Evolutionary conservation across 1,140 invertebrate genomes (phyloP), one percentile per base, ranked within the genome.

Genomic region (Papilio machaon): DNA sequence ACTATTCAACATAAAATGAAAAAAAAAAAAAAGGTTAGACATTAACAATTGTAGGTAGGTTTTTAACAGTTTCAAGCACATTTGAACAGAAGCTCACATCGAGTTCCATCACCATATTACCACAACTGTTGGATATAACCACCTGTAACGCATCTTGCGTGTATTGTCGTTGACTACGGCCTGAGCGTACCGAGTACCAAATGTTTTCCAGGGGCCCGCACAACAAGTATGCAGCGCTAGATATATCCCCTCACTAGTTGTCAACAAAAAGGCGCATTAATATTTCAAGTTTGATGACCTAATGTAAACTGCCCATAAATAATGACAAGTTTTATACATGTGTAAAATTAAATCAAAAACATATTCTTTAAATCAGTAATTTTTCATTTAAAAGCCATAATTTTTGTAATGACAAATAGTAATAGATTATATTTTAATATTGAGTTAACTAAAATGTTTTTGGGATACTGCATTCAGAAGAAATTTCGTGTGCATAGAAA

Each of bases 101-200:
- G 73, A 60, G 73, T 73, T 77, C 86, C 87, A 87, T 84, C 87
- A 91, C 89, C 88, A 79, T 83, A 87, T 83, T 82, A 82, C 60
- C 80, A 74, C 67, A 80, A 64, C 30, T 70, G 10, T 70, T 23
- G 19, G 19, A 23, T 67, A 78, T 87, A 89, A 88, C 87, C 83
- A 90, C 89, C 92, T 94, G 91, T 92, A 91, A 76, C 83, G 86
- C 80, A 88, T 90, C 80, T 90, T 91, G 81, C 93, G 80, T 3
- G 92, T 94, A 84, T 94, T 94, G 84, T 93, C 87, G 87, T 88
- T 85, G 88, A 91, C 86, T 84, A 94, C 79, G 9, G 92, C 90
- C 82, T 86, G 84, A 54, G 89, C 88, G 75, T 89, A 90, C 77
- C 91, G 90, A 75, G 86, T 81, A 86, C 89, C 85, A 58, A 91